Conservation (phyloP, 2,113 vertebrate genomes). For the Pelecanus crispus region DNA sequence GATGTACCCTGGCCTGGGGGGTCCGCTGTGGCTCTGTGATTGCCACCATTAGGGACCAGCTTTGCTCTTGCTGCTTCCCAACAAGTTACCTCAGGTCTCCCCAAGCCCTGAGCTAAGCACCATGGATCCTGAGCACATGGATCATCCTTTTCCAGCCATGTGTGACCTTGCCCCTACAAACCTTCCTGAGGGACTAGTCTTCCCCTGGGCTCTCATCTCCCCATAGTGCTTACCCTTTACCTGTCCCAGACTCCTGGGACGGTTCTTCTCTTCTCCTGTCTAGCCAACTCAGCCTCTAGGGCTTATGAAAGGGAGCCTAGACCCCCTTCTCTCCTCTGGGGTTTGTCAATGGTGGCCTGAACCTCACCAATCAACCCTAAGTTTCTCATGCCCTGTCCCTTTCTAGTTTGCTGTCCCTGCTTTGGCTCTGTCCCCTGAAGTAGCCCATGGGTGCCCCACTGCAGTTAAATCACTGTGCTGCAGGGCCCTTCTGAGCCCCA, state of each 20-base stretch:
- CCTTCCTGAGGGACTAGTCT: neutral
- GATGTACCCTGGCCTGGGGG: neutral
- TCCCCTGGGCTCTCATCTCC: too few species aligned
- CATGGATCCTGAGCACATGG: neutral
- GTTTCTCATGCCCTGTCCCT: fast-evolving
- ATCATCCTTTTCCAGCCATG: too few species aligned
- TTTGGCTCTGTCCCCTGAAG: neutral
- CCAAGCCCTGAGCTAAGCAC: neutral
- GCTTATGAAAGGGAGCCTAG: neutral
- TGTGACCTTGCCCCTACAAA: neutral
- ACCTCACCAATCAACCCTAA: neutral
- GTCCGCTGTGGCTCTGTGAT: neutral
- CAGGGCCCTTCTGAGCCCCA: neutral
- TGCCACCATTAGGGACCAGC: neutral
- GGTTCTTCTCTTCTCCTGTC: neutral
- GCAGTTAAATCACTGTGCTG: neutral
- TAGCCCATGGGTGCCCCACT: neutral
- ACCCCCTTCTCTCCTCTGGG: neutral
- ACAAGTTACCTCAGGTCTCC: neutral
- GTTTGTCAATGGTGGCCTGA: neutral
- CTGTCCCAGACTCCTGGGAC: neutral
- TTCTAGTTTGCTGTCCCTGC: neutral
- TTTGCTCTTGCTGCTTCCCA: neutral
- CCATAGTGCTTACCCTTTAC: neutral
- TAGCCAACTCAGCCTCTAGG: neutral